A percentile compares a stretch with the other conserved stretches of the same genome.
Conservation (phyloP, 2,888 invertebrate genomes). For the Lochmaea capreae region DNA sequence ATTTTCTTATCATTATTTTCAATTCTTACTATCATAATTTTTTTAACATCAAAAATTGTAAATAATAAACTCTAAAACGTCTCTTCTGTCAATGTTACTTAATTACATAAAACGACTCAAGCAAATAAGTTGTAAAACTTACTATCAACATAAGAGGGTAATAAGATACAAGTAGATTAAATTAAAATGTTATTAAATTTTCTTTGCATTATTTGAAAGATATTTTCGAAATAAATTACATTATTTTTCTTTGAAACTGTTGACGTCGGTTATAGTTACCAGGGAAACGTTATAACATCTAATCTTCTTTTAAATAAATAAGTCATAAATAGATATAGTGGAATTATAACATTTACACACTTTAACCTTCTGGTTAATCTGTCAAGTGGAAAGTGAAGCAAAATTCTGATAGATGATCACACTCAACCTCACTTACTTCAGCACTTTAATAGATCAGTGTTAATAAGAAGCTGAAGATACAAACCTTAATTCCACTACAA, state of each 20-base stretch:
- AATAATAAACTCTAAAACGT: not conserved
- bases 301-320: not conserved
- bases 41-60: not conserved
- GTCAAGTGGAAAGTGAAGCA: not conserved
- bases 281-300: not conserved
- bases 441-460: no score
- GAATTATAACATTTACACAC: not conserved
- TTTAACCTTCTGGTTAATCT: constrained; percentile 1
- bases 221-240: not conserved
- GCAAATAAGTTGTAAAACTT: not conserved
- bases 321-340: not conserved
- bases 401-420: not conserved
- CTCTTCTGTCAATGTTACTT: not conserved
- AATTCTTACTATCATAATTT: not conserved
- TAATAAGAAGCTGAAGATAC: no score
- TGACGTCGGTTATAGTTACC: not conserved
- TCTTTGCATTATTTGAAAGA: not conserved
- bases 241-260: not conserved
- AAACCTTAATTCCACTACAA: no score
- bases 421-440: not conserved
- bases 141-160: not conserved
- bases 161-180: not conserved
- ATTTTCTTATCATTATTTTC: not conserved
- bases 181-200: not conserved
- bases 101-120: not conserved